Percentiles rank a stretch among this genome's conserved stretches.
Evolutionary conservation across 2,113 vertebrate genomes (phyloP).

Genomic region (Monopterus albus): DNA sequence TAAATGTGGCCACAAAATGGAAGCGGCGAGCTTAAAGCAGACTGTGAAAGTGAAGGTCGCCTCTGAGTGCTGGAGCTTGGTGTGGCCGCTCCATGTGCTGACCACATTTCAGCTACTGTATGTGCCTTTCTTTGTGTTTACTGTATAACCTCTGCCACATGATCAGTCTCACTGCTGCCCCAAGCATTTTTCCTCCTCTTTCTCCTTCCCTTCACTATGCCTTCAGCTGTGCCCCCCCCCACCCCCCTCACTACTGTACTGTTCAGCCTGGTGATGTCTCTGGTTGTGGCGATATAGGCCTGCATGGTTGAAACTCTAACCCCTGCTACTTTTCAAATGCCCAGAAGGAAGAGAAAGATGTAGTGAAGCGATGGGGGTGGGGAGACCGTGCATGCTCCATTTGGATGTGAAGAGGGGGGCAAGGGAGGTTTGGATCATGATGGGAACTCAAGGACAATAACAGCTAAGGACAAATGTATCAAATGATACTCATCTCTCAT

Average conservation of each 20-base stretch:
- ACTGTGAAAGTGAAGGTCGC: conserved; percentile 74
- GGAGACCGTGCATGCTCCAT: conserved; percentile 74
- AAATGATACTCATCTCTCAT: conserved; percentile 74
- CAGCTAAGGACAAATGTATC: conserved; percentile 85
- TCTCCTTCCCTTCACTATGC: conserved; percentile 52
- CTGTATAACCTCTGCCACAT: conserved; percentile 76
- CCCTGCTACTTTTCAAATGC: conserved; percentile 83
- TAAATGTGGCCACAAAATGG: conserved; percentile 80
- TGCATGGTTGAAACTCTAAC: conserved; percentile 82
- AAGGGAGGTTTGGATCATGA: conserved; percentile 76
- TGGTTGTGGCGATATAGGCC: conserved; percentile 71
- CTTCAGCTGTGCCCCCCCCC: conserved; percentile 75
- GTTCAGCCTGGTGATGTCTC: conserved; percentile 79
- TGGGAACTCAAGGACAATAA: conserved; percentile 85
- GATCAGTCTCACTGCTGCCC: conserved; percentile 73
- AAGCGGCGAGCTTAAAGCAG: conserved; percentile 68
- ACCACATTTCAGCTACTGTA: conserved; percentile 72
- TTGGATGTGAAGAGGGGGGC: conserved; percentile 77
- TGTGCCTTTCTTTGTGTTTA: conserved; percentile 77
- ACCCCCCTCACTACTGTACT: conserved; percentile 79
- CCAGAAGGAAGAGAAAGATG: conserved; percentile 83
- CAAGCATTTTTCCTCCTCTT: conserved; percentile 76
- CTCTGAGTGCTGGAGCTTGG: conserved; percentile 49
- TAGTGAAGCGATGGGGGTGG: conserved; percentile 77
- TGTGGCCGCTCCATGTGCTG: conserved; percentile 43